Conservation (phyloP, 2,797 vertebrate genomes). For the Salarias fasciatus region DNA sequence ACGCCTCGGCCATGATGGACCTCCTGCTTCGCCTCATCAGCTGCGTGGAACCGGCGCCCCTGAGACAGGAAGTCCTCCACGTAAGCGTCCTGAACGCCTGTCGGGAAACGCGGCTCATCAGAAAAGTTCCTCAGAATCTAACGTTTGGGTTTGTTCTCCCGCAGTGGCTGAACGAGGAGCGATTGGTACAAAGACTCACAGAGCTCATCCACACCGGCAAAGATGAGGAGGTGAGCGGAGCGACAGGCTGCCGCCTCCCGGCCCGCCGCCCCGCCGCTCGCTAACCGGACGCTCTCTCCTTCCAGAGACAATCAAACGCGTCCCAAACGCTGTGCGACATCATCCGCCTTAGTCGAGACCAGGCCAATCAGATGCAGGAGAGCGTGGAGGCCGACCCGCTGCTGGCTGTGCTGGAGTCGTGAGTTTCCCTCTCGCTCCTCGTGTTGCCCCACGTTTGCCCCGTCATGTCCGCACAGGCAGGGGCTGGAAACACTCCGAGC, state of each 20-base stretch:
- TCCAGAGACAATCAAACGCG: slow-evolving; percentile 93
- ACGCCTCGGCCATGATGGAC: slow-evolving; percentile 98
- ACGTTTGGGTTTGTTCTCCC: neutral
- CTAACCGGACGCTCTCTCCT: neutral
- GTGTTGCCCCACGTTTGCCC: neutral
- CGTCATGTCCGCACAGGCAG: slow-evolving; percentile 5
- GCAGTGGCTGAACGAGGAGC: slow-evolving; percentile 96
- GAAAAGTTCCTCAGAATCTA: neutral
- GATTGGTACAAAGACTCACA: slow-evolving; percentile 92
- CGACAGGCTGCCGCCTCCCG: neutral
- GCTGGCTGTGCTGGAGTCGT: slow-evolving; percentile 93
- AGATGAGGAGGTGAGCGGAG: slow-evolving; percentile 95
- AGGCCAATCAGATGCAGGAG: slow-evolving; percentile 93
- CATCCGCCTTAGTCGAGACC: slow-evolving; percentile 95
- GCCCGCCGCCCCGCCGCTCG: neutral
- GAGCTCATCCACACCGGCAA: slow-evolving; percentile 91
- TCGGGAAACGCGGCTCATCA: too few relatives aligned
- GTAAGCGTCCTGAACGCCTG: slow-evolving; percentile 77
- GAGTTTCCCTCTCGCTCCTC: slow-evolving; percentile 72
- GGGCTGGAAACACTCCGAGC: neutral
- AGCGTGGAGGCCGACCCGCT: slow-evolving; percentile 90
- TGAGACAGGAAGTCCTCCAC: slow-evolving; percentile 93
- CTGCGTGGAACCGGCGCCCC: slow-evolving; percentile 91
- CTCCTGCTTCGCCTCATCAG: slow-evolving; percentile 95
- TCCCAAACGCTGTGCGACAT: slow-evolving; percentile 98